Conservation (phyloP, 2,113 vertebrate species). For the Sorex araneus region DNA sequence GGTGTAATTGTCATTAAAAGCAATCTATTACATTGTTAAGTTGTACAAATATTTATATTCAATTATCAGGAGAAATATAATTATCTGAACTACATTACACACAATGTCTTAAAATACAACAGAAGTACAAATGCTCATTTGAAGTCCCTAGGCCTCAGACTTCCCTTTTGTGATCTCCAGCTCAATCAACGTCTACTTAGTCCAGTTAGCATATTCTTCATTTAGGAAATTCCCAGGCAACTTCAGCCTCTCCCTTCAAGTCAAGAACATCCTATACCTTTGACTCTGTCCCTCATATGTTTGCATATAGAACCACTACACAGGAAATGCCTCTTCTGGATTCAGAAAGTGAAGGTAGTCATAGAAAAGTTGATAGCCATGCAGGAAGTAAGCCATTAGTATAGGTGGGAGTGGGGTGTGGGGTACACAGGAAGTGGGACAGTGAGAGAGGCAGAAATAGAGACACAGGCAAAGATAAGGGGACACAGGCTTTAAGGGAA, state of each 20-base stretch:
- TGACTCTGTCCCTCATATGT: neutral
- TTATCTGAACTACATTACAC: conserved; percentile 52
- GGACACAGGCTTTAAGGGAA: neutral
- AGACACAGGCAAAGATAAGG: neutral
- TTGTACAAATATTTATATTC: conserved; percentile 69
- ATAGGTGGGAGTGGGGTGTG: neutral
- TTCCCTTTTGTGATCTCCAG: conserved; percentile 16
- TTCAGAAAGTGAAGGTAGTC: neutral
- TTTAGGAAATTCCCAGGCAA: neutral
- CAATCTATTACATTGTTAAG: conserved; percentile 59
- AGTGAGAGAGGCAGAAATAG: neutral
- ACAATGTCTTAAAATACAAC: conserved; percentile 11
- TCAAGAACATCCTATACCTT: neutral
- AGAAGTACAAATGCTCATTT: conserved; percentile 32
- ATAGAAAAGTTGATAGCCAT: neutral
- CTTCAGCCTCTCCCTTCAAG: neutral
- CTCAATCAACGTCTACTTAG: neutral
- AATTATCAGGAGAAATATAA: conserved; percentile 66
- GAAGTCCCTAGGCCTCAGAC: neutral
- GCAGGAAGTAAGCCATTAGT: neutral
- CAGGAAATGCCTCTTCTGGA: neutral
- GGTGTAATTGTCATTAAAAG: conserved; percentile 51
- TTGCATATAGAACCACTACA: neutral
- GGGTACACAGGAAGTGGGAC: too few relatives aligned
- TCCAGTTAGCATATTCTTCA: neutral